phyloP scores from a whole-genome alignment of 2,888 invertebrate species.

The Dichetophora obliterata region DNA sequence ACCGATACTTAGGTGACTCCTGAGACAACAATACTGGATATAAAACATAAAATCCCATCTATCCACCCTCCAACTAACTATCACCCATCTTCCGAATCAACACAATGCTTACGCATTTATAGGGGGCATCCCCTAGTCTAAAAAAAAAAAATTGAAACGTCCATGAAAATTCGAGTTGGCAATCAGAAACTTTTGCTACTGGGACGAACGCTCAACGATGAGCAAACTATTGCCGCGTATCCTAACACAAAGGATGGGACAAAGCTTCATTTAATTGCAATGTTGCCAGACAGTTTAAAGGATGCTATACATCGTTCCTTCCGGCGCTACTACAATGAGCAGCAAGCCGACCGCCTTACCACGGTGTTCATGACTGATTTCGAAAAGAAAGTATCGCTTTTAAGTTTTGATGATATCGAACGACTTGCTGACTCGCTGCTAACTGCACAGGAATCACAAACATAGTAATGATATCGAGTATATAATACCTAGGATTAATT shows the following conservation, averaged over 20 bases:
- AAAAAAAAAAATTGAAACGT: conserved; percentile 74
- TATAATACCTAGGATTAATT: not conserved
- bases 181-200: conserved; percentile 80
- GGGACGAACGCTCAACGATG: conserved; percentile 80
- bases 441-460: not conserved
- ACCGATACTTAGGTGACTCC: conserved; percentile 71
- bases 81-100: no score
- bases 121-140: no score
- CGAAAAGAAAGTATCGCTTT: conserved; percentile 61
- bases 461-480: not conserved
- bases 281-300: conserved; percentile 75
- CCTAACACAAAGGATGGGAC: conserved; percentile 81
- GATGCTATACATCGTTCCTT: conserved; percentile 71
- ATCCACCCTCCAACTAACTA: no score
- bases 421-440: conserved; percentile 57
- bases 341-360: conserved; percentile 73
- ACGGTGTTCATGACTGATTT: conserved; percentile 66
- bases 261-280: conserved; percentile 80
- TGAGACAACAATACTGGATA: conserved; percentile 75
- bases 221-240: conserved; percentile 78
- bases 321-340: conserved; percentile 74
- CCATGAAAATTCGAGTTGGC: conserved; percentile 76
- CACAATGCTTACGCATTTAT: no score
- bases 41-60: no score
- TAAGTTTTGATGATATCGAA: conserved; percentile 68